Percentiles rank a stretch among this genome's conserved stretches.
These are phyloP conservation scores for Melanostoma scalare DNA, from an alignment of 2,888 invertebrate species.

Conservation along the genomic window DNA sequence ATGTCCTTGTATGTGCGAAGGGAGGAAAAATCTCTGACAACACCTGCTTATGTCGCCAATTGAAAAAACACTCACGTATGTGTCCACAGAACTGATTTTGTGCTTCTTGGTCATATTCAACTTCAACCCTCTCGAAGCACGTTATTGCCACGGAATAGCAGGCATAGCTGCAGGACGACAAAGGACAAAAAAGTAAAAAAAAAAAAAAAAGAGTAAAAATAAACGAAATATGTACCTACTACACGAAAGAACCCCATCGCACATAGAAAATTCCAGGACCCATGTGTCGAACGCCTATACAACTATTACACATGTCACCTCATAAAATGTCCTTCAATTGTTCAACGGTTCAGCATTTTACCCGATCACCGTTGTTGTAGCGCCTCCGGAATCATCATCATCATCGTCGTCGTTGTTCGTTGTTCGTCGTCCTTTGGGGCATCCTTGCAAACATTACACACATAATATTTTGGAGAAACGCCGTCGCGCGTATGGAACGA, in stretches of 20 bases:
- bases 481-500: conserved; percentile 42
- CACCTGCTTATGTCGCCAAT: conserved; percentile 71
- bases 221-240: no score
- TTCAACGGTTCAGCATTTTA: conserved; percentile 18
- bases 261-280: conserved; percentile 41
- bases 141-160: conserved; percentile 55
- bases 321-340: conserved; percentile 67
- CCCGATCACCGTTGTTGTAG: conserved; percentile 16
- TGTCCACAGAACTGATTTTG: conserved; percentile 68
- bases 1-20: conserved; percentile 10
- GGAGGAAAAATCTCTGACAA: conserved; percentile 59
- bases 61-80: conserved; percentile 69
- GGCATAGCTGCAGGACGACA: conserved; percentile 43
- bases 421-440: conserved; percentile 2
- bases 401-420: conserved; percentile 5
- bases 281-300: conserved; percentile 40
- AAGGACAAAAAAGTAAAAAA: conserved; percentile 17
- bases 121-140: conserved; percentile 17
- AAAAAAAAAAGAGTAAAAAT: conserved; percentile 16
- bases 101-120: conserved; percentile 34
- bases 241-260: conserved; percentile 21
- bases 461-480: conserved; percentile 33
- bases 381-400: neutral
- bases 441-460: conserved; percentile 1
- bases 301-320: conserved; percentile 69